phyloP scores from a whole-genome alignment of 2,113 vertebrate species.

The Emydura subglobosa region DNA sequence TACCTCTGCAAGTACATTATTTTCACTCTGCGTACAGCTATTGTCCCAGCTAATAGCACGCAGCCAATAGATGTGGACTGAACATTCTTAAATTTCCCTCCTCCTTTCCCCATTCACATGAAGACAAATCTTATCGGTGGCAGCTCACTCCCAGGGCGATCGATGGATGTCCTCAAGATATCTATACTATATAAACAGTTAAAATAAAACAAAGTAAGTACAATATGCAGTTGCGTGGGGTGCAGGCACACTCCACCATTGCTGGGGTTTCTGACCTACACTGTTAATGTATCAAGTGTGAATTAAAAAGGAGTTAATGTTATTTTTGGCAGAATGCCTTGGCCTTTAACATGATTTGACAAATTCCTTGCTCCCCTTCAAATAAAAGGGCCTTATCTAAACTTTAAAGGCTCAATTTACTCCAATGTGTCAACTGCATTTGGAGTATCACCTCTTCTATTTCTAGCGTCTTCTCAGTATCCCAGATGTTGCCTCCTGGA shows the following conservation, averaged over 20 bases:
- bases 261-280: not conserved
- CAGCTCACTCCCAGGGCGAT: not conserved
- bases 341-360: not conserved
- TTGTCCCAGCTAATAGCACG: not conserved
- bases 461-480: not conserved
- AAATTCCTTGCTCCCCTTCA: conserved; percentile 5
- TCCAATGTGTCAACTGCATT: not conserved
- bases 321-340: conserved; percentile 22
- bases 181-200: accelerated
- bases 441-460: not conserved
- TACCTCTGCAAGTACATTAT: not conserved
- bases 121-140: not conserved
- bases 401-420: conserved; percentile 2
- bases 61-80: not conserved
- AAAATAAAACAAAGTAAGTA: not conserved
- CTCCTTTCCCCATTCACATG: not conserved
- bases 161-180: not conserved
- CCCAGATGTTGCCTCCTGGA: not conserved
- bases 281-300: not conserved
- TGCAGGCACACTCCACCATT: not conserved
- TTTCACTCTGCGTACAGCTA: not conserved
- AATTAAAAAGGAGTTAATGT: not conserved
- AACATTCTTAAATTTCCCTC: accelerated
- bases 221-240: not conserved
- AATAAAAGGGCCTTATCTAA: conserved; percentile 33